Conservation (phyloP, 2,888 invertebrate genomes). For the Mythimna ferrago region DNA sequence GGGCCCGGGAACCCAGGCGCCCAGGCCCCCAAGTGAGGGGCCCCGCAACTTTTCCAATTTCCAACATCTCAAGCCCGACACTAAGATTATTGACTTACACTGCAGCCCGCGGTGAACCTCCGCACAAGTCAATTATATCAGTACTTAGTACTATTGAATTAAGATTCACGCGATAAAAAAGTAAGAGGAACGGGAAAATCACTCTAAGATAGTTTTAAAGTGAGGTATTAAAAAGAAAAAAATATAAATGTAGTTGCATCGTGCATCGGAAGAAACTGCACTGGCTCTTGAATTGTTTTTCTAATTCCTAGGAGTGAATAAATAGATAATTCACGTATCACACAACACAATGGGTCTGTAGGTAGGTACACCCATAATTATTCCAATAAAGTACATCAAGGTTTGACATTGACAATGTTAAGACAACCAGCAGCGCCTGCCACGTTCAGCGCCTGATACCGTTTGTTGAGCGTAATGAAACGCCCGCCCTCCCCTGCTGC, state of each 20-base stretch:
- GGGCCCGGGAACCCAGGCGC: not conserved
- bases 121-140: constrained; percentile 11
- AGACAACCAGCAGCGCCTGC: constrained; percentile 4
- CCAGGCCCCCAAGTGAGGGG: not conserved
- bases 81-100: constrained; percentile 42
- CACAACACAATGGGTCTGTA: not conserved
- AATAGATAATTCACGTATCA: not conserved
- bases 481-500: constrained; percentile 67
- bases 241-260: not conserved
- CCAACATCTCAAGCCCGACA: constrained; percentile 37
- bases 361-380: not conserved
- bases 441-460: not conserved
- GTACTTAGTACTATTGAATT: not conserved
- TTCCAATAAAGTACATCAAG: not conserved
- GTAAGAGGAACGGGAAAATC: not conserved
- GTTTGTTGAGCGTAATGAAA: constrained; percentile 54
- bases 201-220: not conserved
- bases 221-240: not conserved
- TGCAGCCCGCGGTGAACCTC: constrained; percentile 18
- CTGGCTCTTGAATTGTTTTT: not conserved
- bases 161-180: not conserved
- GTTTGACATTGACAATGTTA: not conserved
- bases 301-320: not conserved
- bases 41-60: constrained; percentile 54
- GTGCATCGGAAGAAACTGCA: too few relatives aligned